Evolutionary conservation across 2,888 invertebrate genomes (phyloP), one percentile per base, ranked within the genome.

Genomic region (Drosophila tripunctata): DNA sequence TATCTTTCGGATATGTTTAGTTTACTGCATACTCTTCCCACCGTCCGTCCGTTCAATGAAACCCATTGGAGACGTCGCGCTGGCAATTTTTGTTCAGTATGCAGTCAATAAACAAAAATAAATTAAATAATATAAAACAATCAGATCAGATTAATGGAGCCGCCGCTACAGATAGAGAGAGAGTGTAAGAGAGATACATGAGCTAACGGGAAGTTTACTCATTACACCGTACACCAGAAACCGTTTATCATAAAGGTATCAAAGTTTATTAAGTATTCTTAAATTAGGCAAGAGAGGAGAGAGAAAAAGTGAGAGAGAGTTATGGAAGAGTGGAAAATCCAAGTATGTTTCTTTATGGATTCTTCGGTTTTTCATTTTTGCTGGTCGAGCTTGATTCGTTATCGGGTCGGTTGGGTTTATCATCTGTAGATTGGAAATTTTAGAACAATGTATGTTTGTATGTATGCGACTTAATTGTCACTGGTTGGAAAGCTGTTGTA

Each of bases 81-180:
- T 54, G 14, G 27, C 31, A 45, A 45, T 47, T 27, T 38, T 54
- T 54, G 38, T 38, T 24, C 52, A 61, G 17, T 36, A 27, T 40
- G 22, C 19, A 30, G 6, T 33, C 50, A 44, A 54, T 66, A 66
- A 64, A 66, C 65, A 67, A 66, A 30, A 55, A 36, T 22, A 38
- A 15, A 8, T 22, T 3, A 21, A 22, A 35, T 6, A 7, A 21
- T n/a, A 38, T 30, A 8, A 12, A 27, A 51, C 68, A 43, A 58
- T 21, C 45, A 33, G 61, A 61, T 62, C 54, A 47, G 50, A 72
- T 58, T 62, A 61, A 54, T 67, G 54, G 62, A 58, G 72, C 52
- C 71, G 47, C n/a, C 3, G 17, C 19, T n/a, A n/a, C n/a, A n/a
- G 17, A 12, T 22, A 44, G 22, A 43, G 36, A 22, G n/a, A n/a